These are phyloP conservation scores for Triops cancriformis DNA, from an alignment of 1,140 invertebrate genomes.

Conservation along the genomic window DNA sequence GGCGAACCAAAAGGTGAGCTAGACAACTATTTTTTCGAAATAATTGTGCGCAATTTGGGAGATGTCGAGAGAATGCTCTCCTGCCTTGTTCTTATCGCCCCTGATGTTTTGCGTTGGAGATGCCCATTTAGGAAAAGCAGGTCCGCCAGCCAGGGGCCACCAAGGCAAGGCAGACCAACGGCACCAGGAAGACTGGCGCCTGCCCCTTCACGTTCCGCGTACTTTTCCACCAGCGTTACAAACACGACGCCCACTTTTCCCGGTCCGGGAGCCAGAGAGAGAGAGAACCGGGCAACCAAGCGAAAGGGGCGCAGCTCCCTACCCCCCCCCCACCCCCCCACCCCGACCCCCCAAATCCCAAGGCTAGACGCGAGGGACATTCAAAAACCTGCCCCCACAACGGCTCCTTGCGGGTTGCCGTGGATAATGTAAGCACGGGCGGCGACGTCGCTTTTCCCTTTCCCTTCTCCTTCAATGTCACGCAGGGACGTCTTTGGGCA, in stretches of 20 bases:
- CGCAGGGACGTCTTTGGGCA: constrained; percentile 5
- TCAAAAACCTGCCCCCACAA: constrained; percentile 8
- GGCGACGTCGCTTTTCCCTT: constrained; percentile 7
- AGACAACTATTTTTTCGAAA: background rate
- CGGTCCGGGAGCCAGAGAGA: background rate
- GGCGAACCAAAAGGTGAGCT: background rate
- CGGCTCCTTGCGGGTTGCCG: background rate
- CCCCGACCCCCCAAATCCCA: background rate
- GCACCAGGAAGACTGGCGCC: constrained; percentile 11
- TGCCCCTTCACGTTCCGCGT: constrained; percentile 7
- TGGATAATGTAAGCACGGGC: constrained; percentile 9
- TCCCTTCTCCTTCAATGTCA: constrained; percentile 2
- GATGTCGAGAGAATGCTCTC: background rate
- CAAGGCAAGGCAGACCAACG: constrained; percentile 8
- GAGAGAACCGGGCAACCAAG: background rate
- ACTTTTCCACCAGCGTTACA: constrained; percentile 9
- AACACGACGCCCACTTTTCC: constrained; percentile 9
- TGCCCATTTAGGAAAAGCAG: constrained; percentile 4
- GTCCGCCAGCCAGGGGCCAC: constrained; percentile 6
- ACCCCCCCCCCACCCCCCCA: background rate
- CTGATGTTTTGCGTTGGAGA: background rate
- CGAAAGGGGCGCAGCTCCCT: background rate
- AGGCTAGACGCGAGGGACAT: background rate
- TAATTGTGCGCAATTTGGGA: constrained; percentile 7
- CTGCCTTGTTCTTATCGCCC: background rate